phyloP scores from a whole-genome alignment of 2,797 vertebrate species.

The Hylomyscus alleni region DNA sequence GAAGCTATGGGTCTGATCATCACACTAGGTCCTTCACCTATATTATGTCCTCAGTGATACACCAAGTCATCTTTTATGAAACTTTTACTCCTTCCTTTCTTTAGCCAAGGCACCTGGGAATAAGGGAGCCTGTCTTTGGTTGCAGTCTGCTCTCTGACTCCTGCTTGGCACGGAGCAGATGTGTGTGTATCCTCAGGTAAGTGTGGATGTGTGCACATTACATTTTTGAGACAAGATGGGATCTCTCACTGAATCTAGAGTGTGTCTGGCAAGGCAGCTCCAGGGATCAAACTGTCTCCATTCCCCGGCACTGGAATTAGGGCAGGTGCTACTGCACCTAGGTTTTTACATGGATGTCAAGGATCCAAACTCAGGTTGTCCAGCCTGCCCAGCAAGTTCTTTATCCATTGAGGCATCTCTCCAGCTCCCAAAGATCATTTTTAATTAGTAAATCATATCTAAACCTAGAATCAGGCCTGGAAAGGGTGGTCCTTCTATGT shows the following conservation, averaged over 20 bases:
- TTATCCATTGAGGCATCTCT: background rate
- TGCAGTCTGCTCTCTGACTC: background rate
- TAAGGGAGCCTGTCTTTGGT: background rate
- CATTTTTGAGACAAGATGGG: background rate
- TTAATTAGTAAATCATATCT: constrained; percentile 4
- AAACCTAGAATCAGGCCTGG: background rate
- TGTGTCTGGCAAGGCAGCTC: background rate
- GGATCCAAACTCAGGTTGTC: background rate
- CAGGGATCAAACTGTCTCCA: background rate
- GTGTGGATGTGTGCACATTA: background rate
- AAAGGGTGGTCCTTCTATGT: background rate
- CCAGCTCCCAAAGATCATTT: background rate
- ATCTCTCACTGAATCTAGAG: background rate
- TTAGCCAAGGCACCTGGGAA: background rate
- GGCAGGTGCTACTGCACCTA: background rate
- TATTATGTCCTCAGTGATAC: background rate
- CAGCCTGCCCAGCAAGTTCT: background rate
- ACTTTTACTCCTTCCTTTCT: background rate
- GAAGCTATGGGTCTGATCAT: background rate
- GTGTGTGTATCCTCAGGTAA: background rate
- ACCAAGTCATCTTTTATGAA: background rate
- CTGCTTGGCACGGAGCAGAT: background rate
- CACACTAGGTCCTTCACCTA: background rate
- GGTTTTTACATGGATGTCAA: too few species aligned
- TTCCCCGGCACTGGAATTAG: background rate